Evolutionary conservation across 2,797 vertebrate species (phyloP).

Genomic region (Sus cebifrons): DNA sequence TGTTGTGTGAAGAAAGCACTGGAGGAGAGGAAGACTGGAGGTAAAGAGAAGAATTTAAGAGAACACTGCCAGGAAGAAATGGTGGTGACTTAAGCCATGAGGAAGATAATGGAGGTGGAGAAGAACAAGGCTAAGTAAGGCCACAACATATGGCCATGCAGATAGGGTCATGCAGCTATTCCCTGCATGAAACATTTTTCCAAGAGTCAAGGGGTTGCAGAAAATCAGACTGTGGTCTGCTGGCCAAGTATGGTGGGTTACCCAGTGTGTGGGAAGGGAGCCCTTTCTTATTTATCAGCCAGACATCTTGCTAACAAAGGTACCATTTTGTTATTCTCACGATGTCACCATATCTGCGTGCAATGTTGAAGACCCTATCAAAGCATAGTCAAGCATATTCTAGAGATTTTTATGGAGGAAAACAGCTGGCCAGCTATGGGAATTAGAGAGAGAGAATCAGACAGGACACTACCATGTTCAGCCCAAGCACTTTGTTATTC

Average conservation of each 20-base stretch:
- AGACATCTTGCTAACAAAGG: not conserved
- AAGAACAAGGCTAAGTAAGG: not conserved
- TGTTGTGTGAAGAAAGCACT: not conserved
- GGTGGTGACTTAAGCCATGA: not conserved
- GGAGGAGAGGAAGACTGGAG: not conserved
- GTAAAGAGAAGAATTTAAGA: not conserved
- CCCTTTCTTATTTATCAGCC: not conserved
- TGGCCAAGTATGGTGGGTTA: not conserved
- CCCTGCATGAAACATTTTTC: not conserved
- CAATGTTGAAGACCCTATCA: not conserved
- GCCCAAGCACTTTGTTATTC: not conserved
- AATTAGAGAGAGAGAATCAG: not conserved
- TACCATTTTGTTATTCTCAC: not conserved
- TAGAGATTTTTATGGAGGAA: constrained; percentile 32
- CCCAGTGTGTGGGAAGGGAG: not conserved
- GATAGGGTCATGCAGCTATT: not conserved
- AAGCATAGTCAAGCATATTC: not conserved
- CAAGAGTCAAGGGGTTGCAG: not conserved
- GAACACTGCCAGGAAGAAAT: not conserved
- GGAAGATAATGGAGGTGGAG: not conserved
- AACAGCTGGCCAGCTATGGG: not conserved
- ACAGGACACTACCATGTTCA: not conserved
- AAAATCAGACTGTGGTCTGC: not conserved
- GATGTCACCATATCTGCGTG: not conserved
- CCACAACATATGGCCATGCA: not conserved